phyloP scores from a whole-genome alignment of 1,140 invertebrate genomes.

The Tyrophagus putrescentiae region DNA sequence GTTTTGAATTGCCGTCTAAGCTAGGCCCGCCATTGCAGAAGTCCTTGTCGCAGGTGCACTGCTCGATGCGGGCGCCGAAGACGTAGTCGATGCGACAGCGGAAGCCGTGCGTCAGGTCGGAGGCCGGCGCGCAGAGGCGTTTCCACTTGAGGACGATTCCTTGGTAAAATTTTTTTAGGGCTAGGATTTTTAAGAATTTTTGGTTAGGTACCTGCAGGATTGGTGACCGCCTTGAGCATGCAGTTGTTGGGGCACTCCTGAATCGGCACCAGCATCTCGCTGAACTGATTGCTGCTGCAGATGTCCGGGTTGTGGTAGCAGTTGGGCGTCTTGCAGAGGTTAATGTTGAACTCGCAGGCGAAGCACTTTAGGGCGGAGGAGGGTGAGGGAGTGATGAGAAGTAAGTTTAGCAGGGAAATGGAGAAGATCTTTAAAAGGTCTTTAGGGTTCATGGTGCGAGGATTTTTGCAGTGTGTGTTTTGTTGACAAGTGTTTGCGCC shows the following conservation, averaged over 20 bases:
- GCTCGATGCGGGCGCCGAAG: slow-evolving; percentile 20
- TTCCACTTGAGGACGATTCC: slow-evolving; percentile 19
- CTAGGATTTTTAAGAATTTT: background rate
- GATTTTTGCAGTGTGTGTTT: too few species aligned
- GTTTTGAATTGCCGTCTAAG: too few species aligned
- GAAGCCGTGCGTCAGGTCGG: background rate
- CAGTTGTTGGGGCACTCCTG: slow-evolving; percentile 21
- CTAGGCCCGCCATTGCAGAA: slow-evolving; percentile 14
- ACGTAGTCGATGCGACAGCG: slow-evolving; percentile 17
- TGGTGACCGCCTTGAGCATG: slow-evolving; percentile 23
- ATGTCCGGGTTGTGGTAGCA: slow-evolving; percentile 23
- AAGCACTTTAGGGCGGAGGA: slow-evolving; percentile 22
- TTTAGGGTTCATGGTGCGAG: too few species aligned
- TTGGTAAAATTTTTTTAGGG: background rate
- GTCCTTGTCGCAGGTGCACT: slow-evolving; percentile 21
- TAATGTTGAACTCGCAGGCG: slow-evolving; percentile 14
- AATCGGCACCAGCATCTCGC: background rate
- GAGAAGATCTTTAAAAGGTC: too few species aligned
- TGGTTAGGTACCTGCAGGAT: slow-evolving; percentile 16
- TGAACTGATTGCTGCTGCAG: slow-evolving; percentile 21
- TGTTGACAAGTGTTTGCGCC: too few species aligned
- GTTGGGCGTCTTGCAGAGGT: slow-evolving; percentile 12
- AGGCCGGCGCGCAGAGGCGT: slow-evolving; percentile 13
- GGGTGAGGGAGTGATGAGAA: too few species aligned
- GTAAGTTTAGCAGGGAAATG: too few species aligned